phyloP scores from a whole-genome alignment of 2,888 invertebrate species.

The Limenitis camilla region DNA sequence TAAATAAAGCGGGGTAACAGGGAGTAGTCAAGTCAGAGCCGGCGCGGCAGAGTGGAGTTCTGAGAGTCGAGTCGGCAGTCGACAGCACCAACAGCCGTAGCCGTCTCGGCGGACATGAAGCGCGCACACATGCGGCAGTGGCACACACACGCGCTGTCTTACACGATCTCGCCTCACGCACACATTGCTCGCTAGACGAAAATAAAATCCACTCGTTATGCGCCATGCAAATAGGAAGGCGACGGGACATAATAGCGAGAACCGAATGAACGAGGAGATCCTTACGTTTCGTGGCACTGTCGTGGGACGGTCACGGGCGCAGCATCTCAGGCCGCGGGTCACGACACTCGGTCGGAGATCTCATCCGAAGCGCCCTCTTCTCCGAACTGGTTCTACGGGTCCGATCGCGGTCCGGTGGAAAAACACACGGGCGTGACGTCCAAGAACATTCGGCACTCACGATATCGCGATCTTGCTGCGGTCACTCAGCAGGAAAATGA shows the following conservation, averaged over 20 bases:
- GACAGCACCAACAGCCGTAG: constrained; percentile 52
- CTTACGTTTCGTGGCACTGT: constrained; percentile 74
- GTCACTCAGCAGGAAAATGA: constrained; percentile 64
- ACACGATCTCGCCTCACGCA: constrained; percentile 40
- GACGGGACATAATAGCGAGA: constrained; percentile 50
- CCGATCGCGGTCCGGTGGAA: constrained; percentile 57
- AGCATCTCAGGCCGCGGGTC: constrained; percentile 68
- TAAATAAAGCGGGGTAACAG: constrained; percentile 66
- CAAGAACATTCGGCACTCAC: constrained; percentile 67
- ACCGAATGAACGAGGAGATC: constrained; percentile 63
- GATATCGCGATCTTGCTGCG: constrained; percentile 58
- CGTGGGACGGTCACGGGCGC: constrained; percentile 70
- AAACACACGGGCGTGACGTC: constrained; percentile 60
- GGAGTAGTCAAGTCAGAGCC: constrained; percentile 36
- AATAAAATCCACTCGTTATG: constrained; percentile 72
- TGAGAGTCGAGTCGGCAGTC: constrained; percentile 25
- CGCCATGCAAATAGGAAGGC: constrained; percentile 73
- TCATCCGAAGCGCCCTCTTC: constrained; percentile 60
- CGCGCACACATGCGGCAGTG: constrained; percentile 38
- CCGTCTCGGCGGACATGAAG: constrained; percentile 55
- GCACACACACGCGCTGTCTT: constrained; percentile 35
- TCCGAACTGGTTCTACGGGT: constrained; percentile 59
- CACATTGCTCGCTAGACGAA: constrained; percentile 65
- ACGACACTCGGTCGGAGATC: constrained; percentile 55
- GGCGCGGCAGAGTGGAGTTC: too few relatives aligned